Percentiles rank a stretch among this genome's conserved stretches.
Evolutionary conservation across 2,113 vertebrate genomes (phyloP).

Genomic region (Emydura subglobosa): DNA sequence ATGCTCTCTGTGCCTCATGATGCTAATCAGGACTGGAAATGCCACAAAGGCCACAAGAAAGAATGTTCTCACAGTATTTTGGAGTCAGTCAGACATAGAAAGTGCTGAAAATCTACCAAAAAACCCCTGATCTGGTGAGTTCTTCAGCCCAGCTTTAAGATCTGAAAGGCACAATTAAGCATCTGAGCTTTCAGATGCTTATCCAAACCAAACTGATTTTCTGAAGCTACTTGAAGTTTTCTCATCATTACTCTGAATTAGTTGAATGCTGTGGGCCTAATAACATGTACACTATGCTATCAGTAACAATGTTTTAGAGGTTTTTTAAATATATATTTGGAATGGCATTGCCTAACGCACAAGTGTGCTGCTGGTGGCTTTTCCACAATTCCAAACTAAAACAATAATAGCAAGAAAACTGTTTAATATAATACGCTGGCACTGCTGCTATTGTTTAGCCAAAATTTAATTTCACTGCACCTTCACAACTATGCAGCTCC

Average conservation of each 20-base stretch:
- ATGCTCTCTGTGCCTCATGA: neutral
- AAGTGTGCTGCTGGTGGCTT: neutral
- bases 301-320: neutral
- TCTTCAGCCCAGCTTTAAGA: neutral
- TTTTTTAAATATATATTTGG: neutral
- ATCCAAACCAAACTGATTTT: neutral
- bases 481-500: conserved; percentile 13
- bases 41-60: neutral
- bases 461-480: conserved; percentile 6
- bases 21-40: neutral
- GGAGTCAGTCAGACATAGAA: conserved; percentile 4
- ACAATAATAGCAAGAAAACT: neutral
- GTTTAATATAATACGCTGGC: neutral
- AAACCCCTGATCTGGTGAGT: conserved; percentile 2
- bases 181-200: neutral
- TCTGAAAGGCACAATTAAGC: conserved; percentile 24
- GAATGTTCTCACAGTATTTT: conserved; percentile 6
- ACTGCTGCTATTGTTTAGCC: neutral
- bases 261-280: neutral
- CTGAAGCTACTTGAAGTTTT: neutral
- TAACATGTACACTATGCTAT: accelerated
- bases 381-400: conserved; percentile 11
- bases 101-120: neutral
- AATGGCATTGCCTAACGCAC: neutral
- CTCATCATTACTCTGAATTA: neutral